Percentiles rank a stretch among this genome's conserved stretches.
These are phyloP conservation scores for Porphyrio hochstetteri DNA, from an alignment of 2,113 vertebrate genomes.

Conservation along the genomic window DNA sequence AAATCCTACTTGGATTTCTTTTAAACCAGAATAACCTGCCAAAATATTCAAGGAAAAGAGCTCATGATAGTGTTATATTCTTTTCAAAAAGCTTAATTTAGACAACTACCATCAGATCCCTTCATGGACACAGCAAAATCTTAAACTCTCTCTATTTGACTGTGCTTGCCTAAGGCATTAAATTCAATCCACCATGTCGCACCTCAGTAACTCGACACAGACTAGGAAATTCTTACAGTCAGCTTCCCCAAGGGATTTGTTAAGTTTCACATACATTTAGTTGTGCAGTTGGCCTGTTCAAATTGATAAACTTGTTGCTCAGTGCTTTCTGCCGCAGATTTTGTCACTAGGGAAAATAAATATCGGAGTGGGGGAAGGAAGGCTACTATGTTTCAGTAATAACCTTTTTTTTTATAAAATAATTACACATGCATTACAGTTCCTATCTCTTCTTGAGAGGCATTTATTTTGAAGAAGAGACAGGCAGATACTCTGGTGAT, in stretches of 20 bases:
- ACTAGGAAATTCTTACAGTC: conserved; percentile 85
- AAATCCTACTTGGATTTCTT: conserved; percentile 74
- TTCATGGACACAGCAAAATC: conserved; percentile 79
- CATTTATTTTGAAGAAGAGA: conserved; percentile 70
- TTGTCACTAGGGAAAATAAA: conserved; percentile 71
- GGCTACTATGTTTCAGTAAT: conserved; percentile 44
- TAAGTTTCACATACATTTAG: conserved; percentile 91
- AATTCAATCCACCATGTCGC: conserved; percentile 86
- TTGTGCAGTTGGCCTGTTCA: conserved; percentile 85
- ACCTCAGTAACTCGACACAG: conserved; percentile 87
- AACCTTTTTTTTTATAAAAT: neutral
- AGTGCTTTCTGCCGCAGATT: conserved; percentile 72
- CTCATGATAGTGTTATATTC: conserved; percentile 73
- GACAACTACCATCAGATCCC: conserved; percentile 77
- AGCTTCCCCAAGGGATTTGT: conserved; percentile 87
- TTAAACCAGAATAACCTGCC: conserved; percentile 71
- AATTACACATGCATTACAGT: conserved; percentile 67
- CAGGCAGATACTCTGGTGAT: conserved; percentile 7
- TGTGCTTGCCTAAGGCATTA: conserved; percentile 87
- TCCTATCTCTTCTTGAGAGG: conserved; percentile 67
- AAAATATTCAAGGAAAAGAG: conserved; percentile 69
- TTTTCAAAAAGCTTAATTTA: conserved; percentile 82
- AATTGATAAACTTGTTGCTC: conserved; percentile 89
- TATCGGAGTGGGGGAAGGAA: conserved; percentile 44
- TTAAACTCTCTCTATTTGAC: conserved; percentile 86